Evolutionary conservation across 2,113 vertebrate genomes (phyloP), one percentile per base, ranked within the genome.

Genomic region (Solea solea): DNA sequence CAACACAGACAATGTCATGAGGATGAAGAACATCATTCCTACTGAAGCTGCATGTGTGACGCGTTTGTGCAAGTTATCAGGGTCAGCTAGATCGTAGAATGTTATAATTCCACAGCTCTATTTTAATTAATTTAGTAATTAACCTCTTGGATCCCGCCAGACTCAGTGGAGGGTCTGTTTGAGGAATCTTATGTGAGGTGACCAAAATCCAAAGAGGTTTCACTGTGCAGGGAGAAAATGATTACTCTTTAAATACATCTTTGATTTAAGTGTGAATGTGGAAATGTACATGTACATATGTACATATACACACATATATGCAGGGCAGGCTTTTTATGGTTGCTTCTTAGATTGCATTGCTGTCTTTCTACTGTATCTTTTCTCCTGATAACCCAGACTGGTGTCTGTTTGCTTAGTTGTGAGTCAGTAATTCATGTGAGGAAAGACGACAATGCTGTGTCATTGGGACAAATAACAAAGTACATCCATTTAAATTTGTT

Each of bases 121-220:
- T 49, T 58, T 60, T 11, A 75, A 55, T 84, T 84, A 78, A 81
- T 78, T 5, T 54, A 34, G 48, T 61, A 76, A 84, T 86, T 83
- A 86, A 76, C 78, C 58, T 67, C 14, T 44, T 15, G 42, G 75
- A 81, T 64, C 59, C 61, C 34, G 25, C 9, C 10, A 14, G 59
- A 5, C 7, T 8, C 39, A 51, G 46, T 9, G 11, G 34, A 4
- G 16, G n/a, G 15, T 61, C 44, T 9, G 1, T 44, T 52, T 61
- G 27, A 51, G n/a, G 2, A 16, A 50, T 11, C 34, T 28, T 0
- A 3, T n/a, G 40, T 46, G 14, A 56, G 9, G 25, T 51, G n/a
- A 40, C 25, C 1, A 28, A 42, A 50, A 34, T 34, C 34, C 5
- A 3, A 34, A 34, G 21, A 21, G 34, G 3, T 34, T 34, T 34